Conservation (phyloP, 2,113 vertebrate genomes). For the Lampris incognitus region DNA sequence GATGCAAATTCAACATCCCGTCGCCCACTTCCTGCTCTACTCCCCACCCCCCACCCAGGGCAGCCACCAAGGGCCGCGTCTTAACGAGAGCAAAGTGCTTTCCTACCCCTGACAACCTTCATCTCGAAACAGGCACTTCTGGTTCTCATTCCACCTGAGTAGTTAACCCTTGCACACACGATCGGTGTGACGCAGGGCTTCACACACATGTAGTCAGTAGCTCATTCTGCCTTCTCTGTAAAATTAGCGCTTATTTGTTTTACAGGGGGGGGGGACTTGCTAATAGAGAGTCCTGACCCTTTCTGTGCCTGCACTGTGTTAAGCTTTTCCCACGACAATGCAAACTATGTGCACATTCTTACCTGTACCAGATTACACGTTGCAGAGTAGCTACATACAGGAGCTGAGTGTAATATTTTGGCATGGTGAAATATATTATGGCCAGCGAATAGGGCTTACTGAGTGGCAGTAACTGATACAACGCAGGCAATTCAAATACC, state of each 20-base stretch:
- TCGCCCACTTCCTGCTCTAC: no score
- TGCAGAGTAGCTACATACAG: not conserved
- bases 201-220: constrained; percentile 50
- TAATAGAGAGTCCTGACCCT: constrained; percentile 1
- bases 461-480: no score
- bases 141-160: constrained; percentile 50
- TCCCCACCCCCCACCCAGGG: no score
- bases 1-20: constrained; percentile 19
- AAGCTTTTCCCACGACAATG: not conserved
- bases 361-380: not conserved
- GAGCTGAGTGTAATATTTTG: no score
- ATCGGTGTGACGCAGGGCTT: constrained; percentile 24
- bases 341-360: not conserved
- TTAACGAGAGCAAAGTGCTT: constrained; percentile 48
- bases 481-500: no score
- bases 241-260: constrained; percentile 49
- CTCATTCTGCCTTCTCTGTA: constrained; percentile 36
- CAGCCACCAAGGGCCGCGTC: constrained; percentile 4
- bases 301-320: not conserved
- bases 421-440: no score
- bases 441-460: no score
- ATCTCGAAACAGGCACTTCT: constrained; percentile 48
- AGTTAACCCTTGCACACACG: constrained; percentile 47
- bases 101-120: constrained; percentile 26
- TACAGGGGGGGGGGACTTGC: constrained; percentile 27